These are phyloP conservation scores for Homarus americanus DNA, from an alignment of 1,140 invertebrate genomes.

Conservation along the genomic window DNA sequence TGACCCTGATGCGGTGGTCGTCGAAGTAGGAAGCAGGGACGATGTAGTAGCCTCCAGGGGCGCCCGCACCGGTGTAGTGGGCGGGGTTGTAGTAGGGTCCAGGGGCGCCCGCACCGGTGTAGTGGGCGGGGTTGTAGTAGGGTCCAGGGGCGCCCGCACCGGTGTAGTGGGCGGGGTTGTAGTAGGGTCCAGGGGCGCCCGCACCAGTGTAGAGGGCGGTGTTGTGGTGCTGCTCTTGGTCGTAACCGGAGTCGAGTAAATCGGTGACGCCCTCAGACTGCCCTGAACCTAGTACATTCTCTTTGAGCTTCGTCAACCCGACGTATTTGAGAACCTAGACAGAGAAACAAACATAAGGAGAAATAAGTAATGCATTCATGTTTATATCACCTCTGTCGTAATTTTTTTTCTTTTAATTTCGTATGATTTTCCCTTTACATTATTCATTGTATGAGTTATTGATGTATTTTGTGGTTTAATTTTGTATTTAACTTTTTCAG, in stretches of 20 bases:
- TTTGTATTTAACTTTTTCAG: too few species aligned
- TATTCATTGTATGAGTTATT: too few species aligned
- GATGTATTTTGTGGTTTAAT: too few species aligned
- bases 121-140: background rate
- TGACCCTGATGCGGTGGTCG: background rate
- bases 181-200: background rate
- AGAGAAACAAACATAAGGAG: too few species aligned
- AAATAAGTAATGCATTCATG: too few species aligned
- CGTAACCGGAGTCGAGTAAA: background rate
- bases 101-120: background rate
- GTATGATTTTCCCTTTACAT: too few species aligned
- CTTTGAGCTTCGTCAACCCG: background rate
- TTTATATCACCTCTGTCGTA: too few species aligned
- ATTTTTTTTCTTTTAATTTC: too few species aligned
- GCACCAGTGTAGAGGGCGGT: background rate
- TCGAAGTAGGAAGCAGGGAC: constrained; percentile 9
- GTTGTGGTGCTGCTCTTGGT: background rate
- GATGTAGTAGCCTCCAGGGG: constrained; percentile 18
- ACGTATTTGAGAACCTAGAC: constrained; percentile 9
- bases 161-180: background rate
- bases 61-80: background rate
- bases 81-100: background rate
- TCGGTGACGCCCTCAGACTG: background rate
- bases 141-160: background rate
- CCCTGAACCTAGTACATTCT: background rate